A percentile compares a stretch with the other conserved stretches of the same genome.
phyloP scores from a whole-genome alignment of 2,113 vertebrate species.

The Dolichotis patagonum region DNA sequence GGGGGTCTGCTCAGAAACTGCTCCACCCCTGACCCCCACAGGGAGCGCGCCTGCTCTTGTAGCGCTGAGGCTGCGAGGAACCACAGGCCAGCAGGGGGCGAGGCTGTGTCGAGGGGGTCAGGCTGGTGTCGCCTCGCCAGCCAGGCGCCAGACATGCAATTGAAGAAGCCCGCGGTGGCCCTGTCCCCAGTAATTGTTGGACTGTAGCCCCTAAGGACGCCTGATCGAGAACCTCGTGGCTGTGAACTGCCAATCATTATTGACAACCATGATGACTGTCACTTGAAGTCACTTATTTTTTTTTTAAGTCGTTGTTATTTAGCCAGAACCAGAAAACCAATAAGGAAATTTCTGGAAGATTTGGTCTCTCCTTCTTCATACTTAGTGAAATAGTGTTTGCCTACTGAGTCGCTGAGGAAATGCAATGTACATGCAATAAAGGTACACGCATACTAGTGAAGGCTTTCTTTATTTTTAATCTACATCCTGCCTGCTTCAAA shows the following conservation, averaged over 20 bases:
- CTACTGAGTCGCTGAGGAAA: background rate
- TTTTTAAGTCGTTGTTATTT: background rate
- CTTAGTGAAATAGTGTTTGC: background rate
- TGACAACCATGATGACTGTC: background rate
- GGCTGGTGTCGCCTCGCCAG: background rate
- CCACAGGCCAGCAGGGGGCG: background rate
- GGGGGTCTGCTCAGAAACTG: background rate
- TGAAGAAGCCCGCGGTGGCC: background rate
- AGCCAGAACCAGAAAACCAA: background rate
- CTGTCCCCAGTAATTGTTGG: background rate
- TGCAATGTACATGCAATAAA: background rate
- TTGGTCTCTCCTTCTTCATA: background rate
- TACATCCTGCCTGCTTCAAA: background rate
- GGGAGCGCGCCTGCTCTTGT: background rate
- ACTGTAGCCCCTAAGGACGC: background rate
- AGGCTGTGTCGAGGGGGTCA: accelerated
- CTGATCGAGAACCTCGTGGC: background rate
- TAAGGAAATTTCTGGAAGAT: background rate
- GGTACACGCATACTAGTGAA: background rate
- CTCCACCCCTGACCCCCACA: background rate
- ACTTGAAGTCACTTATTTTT: background rate
- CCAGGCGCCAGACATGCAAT: background rate
- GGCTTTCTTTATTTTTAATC: background rate
- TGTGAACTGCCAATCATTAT: background rate
- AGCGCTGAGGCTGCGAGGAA: background rate